These are phyloP conservation scores for Odontomyia ornata DNA, from an alignment of 2,888 invertebrate genomes.

Conservation along the genomic window DNA sequence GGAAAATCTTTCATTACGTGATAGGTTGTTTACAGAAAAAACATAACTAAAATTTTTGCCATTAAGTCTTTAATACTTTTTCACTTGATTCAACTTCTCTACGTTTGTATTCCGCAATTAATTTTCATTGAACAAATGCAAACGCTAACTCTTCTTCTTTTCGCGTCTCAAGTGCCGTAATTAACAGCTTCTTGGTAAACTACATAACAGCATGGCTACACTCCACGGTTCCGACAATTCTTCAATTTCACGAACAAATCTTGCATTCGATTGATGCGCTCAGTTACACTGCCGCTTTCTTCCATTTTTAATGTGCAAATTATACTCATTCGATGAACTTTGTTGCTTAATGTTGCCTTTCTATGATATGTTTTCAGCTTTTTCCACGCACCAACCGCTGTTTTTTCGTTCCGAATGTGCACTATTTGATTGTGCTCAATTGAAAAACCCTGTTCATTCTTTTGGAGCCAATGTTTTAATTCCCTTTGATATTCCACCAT, in stretches of 20 bases:
- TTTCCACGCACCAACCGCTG: not conserved
- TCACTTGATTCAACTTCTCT: not conserved
- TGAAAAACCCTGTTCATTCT: not conserved
- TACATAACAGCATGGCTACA: no score
- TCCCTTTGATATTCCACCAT: no score
- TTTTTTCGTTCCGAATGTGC: not conserved
- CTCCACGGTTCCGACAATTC: not conserved
- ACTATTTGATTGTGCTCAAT: no score
- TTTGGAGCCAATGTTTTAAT: not conserved
- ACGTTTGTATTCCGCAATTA: not conserved
- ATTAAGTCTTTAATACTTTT: not conserved
- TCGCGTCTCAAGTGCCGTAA: not conserved
- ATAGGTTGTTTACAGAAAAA: not conserved
- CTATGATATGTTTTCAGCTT: not conserved
- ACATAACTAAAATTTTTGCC: not conserved
- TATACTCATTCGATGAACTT: not conserved
- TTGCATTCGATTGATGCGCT: not conserved
- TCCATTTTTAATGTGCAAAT: not conserved
- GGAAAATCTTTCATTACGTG: not conserved
- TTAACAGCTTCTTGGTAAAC: no score
- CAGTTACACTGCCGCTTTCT: not conserved
- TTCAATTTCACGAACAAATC: not conserved
- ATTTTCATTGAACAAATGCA: not conserved
- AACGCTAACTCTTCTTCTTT: not conserved
- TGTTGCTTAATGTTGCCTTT: no score